phyloP scores from a whole-genome alignment of 2,888 invertebrate species.

The Agonopterix alstromeriana region DNA sequence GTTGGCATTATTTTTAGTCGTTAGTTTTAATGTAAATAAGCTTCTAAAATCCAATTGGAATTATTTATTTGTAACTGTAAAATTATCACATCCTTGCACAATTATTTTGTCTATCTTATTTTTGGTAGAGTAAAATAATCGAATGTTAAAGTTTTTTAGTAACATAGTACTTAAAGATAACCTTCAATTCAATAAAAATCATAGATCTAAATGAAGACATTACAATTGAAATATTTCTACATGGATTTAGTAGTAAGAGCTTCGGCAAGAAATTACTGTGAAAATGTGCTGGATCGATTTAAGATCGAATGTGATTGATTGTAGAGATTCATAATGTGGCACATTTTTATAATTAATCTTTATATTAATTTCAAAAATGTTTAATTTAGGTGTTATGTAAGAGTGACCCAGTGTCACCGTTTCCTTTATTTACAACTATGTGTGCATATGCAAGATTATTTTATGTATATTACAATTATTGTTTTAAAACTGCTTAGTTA shows the following conservation, averaged over 20 bases:
- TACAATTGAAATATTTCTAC: too few relatives aligned
- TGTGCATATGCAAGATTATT: constrained; percentile 28
- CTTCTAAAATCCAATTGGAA: constrained; percentile 11
- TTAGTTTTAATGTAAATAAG: constrained; percentile 30
- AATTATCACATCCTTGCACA: constrained; percentile 2
- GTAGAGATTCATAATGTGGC: too few relatives aligned
- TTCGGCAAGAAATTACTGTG: too few relatives aligned
- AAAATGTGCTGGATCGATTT: too few relatives aligned
- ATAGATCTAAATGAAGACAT: not conserved
- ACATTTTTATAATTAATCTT: too few relatives aligned
- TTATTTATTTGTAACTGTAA: constrained; percentile 12
- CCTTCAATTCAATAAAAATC: not conserved
- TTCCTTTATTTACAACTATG: constrained; percentile 18
- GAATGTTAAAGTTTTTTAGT: not conserved
- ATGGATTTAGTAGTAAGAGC: too few relatives aligned
- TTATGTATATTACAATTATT: constrained; percentile 25
- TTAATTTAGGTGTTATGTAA: too few relatives aligned
- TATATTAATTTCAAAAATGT: too few relatives aligned
- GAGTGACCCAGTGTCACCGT: constrained; percentile 1
- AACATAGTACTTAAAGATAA: constrained; percentile 3
- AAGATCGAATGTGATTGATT: too few relatives aligned
- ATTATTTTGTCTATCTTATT: not conserved
- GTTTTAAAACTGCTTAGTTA: constrained; percentile 39
- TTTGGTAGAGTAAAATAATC: not conserved
- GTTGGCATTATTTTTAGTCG: constrained; percentile 14